Evolutionary conservation across 2,797 vertebrate genomes (phyloP).

Genomic region (Hemitrygon akajei): DNA sequence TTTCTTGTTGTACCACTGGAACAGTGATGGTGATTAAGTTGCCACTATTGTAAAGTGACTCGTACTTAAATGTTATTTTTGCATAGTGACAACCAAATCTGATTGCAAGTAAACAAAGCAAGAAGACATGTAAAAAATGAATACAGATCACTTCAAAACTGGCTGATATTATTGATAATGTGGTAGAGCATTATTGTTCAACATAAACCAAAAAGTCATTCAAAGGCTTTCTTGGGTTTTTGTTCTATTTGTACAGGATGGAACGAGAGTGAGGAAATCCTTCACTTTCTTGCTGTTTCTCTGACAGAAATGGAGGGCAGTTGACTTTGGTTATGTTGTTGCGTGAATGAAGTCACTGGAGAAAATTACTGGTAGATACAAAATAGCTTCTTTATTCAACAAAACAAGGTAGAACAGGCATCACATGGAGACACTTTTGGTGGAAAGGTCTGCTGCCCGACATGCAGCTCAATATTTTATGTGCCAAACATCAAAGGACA

Average conservation of each 20-base stretch:
- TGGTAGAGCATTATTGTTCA: not conserved
- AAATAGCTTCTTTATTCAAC: too few relatives aligned
- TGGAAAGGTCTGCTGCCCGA: not conserved
- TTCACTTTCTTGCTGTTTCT: not conserved
- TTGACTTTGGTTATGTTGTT: not conserved
- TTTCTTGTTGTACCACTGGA: not conserved
- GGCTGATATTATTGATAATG: too few relatives aligned
- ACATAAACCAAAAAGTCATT: not conserved
- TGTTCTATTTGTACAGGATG: not conserved
- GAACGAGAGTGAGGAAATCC: not conserved
- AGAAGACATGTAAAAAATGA: too few relatives aligned
- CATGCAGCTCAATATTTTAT: too few relatives aligned
- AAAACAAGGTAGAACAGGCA: too few relatives aligned
- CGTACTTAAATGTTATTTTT: not conserved
- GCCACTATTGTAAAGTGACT: not conserved
- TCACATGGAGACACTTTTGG: too few relatives aligned
- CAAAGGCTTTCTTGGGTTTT: not conserved
- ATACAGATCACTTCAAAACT: too few relatives aligned
- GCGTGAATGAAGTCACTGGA: too few relatives aligned
- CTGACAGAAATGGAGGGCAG: not conserved
- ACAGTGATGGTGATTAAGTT: not conserved
- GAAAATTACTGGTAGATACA: too few relatives aligned
- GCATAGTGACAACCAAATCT: not conserved
- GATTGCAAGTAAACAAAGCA: too few relatives aligned
- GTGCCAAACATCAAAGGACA: too few relatives aligned